A percentile compares a stretch with the other conserved stretches of the same genome.
Conservation (phyloP, 2,113 vertebrate genomes). For the Maylandia zebra region DNA sequence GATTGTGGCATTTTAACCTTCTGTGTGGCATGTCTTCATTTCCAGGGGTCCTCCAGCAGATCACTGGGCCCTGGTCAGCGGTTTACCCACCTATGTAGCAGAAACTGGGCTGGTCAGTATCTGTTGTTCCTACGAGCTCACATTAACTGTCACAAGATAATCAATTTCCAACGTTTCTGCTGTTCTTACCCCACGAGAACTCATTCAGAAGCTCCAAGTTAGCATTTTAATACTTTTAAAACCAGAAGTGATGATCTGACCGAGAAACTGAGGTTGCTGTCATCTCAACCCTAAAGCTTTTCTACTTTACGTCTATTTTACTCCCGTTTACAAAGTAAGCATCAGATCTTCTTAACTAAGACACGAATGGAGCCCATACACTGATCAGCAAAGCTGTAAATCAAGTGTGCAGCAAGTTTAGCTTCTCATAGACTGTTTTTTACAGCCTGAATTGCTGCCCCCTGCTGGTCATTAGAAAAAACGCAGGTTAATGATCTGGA, state of each 20-base stretch:
- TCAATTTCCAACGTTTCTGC: not conserved
- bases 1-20: not conserved
- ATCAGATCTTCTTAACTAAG: not conserved
- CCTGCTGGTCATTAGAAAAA: not conserved
- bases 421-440: not conserved
- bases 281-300: not conserved
- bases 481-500: not conserved
- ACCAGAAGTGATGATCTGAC: not conserved
- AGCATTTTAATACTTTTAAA: not conserved
- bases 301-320: not conserved
- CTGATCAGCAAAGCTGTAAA: not conserved
- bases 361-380: not conserved
- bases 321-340: not conserved
- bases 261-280: not conserved
- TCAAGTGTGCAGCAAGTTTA: not conserved
- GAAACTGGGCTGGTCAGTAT: slow-evolving; percentile 72
- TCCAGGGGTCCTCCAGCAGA: slow-evolving; percentile 66
- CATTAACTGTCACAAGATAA: not conserved
- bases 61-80: slow-evolving; percentile 74
- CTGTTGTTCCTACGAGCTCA: not conserved
- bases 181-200: not conserved
- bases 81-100: slow-evolving; percentile 74
- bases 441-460: not conserved
- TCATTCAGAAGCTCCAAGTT: not conserved
- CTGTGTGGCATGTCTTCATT: not conserved